These are phyloP conservation scores for Danio jaintianensis DNA, from an alignment of 2,797 vertebrate species.

Conservation along the genomic window DNA sequence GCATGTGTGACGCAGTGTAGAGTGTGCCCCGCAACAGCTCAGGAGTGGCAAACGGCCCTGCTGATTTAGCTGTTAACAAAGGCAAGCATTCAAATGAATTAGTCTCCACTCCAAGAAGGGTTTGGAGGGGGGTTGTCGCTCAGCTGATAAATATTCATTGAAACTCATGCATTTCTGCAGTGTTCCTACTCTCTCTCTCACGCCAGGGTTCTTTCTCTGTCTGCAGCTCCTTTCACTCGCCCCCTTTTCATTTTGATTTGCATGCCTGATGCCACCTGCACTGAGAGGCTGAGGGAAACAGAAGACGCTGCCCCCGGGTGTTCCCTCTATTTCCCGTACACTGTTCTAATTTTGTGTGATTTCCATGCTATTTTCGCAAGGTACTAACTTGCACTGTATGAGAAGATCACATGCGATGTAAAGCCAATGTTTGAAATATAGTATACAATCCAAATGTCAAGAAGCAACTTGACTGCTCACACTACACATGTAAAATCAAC, in stretches of 20 bases:
- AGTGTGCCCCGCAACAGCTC: conserved; percentile 24
- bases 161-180: conserved; percentile 33
- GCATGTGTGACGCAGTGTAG: conserved; percentile 29
- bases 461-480: too few relatives aligned
- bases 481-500: too few relatives aligned
- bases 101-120: conserved; percentile 70
- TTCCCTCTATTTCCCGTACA: background rate
- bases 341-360: too few relatives aligned
- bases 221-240: conserved; percentile 18
- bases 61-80: conserved; percentile 74
- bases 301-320: conserved; percentile 25
- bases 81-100: conserved; percentile 66
- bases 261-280: conserved; percentile 66
- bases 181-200: conserved; percentile 44
- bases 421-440: too few relatives aligned
- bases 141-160: conserved; percentile 49
- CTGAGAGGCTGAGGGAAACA: conserved; percentile 59
- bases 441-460: too few relatives aligned
- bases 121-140: conserved; percentile 5
- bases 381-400: too few relatives aligned
- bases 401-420: too few relatives aligned
- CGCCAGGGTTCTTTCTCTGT: conserved; percentile 38
- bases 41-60: conserved; percentile 41
- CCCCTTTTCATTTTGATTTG: conserved; percentile 64
- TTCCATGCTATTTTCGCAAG: too few relatives aligned